These are phyloP conservation scores for Sitta europaea DNA, from an alignment of 2,113 vertebrate genomes.

Conservation along the genomic window DNA sequence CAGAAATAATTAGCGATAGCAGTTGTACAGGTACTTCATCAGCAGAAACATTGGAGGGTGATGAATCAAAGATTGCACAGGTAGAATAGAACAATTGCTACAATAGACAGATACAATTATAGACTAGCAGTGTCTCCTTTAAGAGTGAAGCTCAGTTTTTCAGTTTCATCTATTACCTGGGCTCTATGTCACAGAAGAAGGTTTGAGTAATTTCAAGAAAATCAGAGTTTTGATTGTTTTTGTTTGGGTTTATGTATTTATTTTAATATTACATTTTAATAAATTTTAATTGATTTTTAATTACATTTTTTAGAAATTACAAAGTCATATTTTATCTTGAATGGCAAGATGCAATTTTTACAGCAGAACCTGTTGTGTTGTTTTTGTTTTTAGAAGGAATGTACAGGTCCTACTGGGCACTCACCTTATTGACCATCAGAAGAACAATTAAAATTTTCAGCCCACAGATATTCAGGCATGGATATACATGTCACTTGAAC, in stretches of 20 bases:
- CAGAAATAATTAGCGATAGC: neutral
- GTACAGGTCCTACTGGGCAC: neutral
- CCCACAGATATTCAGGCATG: neutral
- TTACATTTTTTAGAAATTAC: neutral
- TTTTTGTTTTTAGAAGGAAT: neutral
- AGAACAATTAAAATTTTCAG: neutral
- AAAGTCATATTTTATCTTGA: neutral
- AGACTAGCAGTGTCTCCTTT: neutral
- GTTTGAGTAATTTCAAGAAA: neutral
- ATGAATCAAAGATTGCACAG: neutral
- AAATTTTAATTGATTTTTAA: neutral
- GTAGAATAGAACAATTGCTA: neutral
- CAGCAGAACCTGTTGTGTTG: neutral
- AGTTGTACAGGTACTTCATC: neutral
- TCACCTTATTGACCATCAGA: neutral
- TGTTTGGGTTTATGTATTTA: neutral
- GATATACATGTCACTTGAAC: neutral
- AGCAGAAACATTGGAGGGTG: neutral
- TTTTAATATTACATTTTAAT: neutral
- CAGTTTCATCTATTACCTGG: neutral
- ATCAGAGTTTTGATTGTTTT: neutral
- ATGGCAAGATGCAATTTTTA: neutral
- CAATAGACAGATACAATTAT: neutral
- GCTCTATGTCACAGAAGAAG: neutral
- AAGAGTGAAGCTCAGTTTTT: neutral